Base-by-base conservation (phyloP, 1,140 invertebrate genomes). In the Eurosta solidaginis region DNA sequence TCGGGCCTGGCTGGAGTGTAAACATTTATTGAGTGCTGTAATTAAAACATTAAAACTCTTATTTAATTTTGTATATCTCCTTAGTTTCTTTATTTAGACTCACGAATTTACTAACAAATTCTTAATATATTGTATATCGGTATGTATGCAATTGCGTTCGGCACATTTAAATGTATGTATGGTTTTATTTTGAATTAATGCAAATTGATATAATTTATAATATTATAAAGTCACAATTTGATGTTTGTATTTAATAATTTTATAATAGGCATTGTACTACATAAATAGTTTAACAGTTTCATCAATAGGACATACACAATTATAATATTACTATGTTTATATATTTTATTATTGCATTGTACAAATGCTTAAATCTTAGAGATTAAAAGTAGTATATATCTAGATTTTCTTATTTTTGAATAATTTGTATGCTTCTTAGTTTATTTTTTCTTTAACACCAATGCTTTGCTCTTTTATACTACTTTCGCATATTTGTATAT, bases 41-140 rank as follows among this genome's bases (percentile, higher is more conserved):
- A n/a, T n/a, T n/a, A n/a, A n/a, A n/a, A n/a, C n/a, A n/a, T n/a
- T n/a, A n/a, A n/a, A n/a, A n/a, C n/a, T n/a, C n/a, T n/a, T n/a
- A n/a, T n/a, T n/a, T n/a, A n/a, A n/a, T 74, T 74, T 74, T 75
- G 73, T 75, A 47, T 75, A 75, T 47, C 45, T 75, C 22, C 14
- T 47, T 27, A 47, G n/a, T n/a, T 68, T 14, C 49, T 22, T 52
- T 40, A 68, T 40, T 68, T 68, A 40, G 7, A 68, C 22, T 68
- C 27, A 68, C 33, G 33, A 68, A 68, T 49, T 47, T 14, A 75
- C 73, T 75, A 75, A 75, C 73, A 75, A 75, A 75, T 20, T 75
- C 1, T 36, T 75, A 49, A 3, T 27, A 45, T 47, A 27, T n/a
- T n/a, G 10, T 27, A 17, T 73, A 29, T 40, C 27, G 22, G 4